Base-by-base conservation (phyloP, 1,140 invertebrate species). In the Scaptomyza montana region DNA sequence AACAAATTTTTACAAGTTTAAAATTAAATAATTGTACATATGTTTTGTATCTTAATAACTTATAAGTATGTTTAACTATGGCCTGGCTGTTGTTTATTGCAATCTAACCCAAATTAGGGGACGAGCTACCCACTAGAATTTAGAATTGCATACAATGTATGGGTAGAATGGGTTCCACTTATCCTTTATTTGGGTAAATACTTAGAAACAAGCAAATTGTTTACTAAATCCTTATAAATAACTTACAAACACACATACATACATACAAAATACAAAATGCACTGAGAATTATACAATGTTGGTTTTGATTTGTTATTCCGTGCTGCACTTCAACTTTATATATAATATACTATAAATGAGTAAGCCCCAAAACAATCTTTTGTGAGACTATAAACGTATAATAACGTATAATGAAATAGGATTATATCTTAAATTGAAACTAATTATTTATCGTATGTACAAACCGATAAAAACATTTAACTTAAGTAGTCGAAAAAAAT, bases 371-470 rank as follows among this genome's bases (percentile, higher is more conserved):
- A 78, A 85, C 78, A 85, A 85, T 81, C 78, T 78, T 81, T 78
- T 87, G 81, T 86, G 81, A 85, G 80, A 85, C 81, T 85, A 81
- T 80, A 70, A 80, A 74, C 59, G 6, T 71, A 64, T 84, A 70
- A 65, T 74, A 30, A 30, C 16, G 16, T 16, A 16, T 30, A 33
- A 33, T 33, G 7, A 6, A 6, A 36, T 75, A 80, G 78, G 61
- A 75, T 65, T 80, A 67, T 59, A 67, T 63, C 49, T 81, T 72
- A 60, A 86, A 69, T n/a, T 10, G 57, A 80, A 81, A 81, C 62
- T 85, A 78, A 77, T 61, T 71, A 77, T 61, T 71, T 74, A 85
- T 85, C 82, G 70, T 64, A 54, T 81, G 74, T 81, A 87, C 65
- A 86, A 78, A 72, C 51, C 74, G 70, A 87, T 85, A 79, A 78